Evolutionary conservation across 2,797 vertebrate species (phyloP).

Genomic region (Falco novaeseelandiae): DNA sequence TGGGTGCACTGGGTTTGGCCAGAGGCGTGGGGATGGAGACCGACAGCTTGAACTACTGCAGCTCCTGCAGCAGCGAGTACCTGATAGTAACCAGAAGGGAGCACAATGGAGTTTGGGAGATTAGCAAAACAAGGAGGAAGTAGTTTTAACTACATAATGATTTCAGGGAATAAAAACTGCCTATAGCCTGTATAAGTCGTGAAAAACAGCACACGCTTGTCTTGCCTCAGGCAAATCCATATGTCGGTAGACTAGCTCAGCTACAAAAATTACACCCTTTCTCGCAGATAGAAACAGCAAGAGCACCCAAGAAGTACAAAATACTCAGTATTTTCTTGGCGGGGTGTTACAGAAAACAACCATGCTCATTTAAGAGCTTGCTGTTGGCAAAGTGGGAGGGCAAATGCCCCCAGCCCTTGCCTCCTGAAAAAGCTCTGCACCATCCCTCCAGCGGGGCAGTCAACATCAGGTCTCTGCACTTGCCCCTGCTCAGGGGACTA

Average conservation of each 20-base stretch:
- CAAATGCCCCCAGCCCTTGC: not conserved
- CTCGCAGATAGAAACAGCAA: not conserved
- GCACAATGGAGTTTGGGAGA: not conserved
- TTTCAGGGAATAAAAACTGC: not conserved
- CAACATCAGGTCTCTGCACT: not conserved
- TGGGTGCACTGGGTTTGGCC: not conserved
- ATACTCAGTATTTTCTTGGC: not conserved
- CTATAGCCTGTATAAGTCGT: not conserved
- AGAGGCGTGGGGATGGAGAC: not conserved
- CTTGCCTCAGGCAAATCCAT: constrained; percentile 32
- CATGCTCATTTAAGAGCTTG: not conserved
- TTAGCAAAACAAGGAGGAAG: not conserved
- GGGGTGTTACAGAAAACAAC: constrained; percentile 8
- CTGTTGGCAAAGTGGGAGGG: not conserved
- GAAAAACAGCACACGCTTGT: not conserved
- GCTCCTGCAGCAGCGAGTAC: not conserved
- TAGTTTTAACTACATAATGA: not conserved
- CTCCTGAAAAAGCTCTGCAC: not conserved
- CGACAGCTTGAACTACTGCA: not conserved
- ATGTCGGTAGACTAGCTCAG: not conserved
- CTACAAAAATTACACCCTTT: not conserved
- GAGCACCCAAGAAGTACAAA: not conserved
- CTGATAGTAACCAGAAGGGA: not conserved
- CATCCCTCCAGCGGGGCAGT: not conserved
- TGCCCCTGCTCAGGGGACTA: not conserved